Evolutionary conservation across 2,888 invertebrate species (phyloP), one percentile per base, ranked within the genome.

Genomic region (Anoplius nigerrimus): DNA sequence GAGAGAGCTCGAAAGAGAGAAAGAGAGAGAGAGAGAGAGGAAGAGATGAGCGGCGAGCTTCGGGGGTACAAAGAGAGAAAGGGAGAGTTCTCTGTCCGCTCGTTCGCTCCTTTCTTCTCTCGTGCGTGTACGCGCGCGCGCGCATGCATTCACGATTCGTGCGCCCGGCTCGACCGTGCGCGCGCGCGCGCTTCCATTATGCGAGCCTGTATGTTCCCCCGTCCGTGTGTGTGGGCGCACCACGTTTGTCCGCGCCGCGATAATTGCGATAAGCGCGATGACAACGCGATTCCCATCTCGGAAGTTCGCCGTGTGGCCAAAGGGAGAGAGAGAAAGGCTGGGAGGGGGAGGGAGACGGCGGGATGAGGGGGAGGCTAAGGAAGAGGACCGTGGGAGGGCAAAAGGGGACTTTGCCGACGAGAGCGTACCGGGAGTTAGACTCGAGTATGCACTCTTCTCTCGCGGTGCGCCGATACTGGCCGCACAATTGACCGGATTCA

Each of bases 181-280:
- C 15, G 27, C 2, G 24, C 59, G 64, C 11, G 34, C 53, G 52
- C 34, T 34, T n/a, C 34, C 34, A 11, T 34, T 34, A 34, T 34
- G 34, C 34, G 34, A 6, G 34, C 11, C 34, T 34, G 34, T 34
- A 11, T 60, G 22, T n/a, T n/a, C 22, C 16, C 27, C 51, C 6
- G 42, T 48, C 66, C 24, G 52, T 45, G 69, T 53, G 20, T 55
- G 57, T 45, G 46, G 51, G 43, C 51, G 57, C 43, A 42, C 48
- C 64, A 60, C 51, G 66, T 72, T 66, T 65, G 55, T 62, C 22
- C 60, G 63, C 66, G 60, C 66, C 62, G 66, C 60, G 79, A 80
- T 80, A 76, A 80, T 76, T 74, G 67, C 78, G 80, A 79, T 80
- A 80, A 80, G 69, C 66, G 48, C 72, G 72, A 75, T 77, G 81